phyloP scores from a whole-genome alignment of 2,797 vertebrate species.

The Mormyrops attenuatus region DNA sequence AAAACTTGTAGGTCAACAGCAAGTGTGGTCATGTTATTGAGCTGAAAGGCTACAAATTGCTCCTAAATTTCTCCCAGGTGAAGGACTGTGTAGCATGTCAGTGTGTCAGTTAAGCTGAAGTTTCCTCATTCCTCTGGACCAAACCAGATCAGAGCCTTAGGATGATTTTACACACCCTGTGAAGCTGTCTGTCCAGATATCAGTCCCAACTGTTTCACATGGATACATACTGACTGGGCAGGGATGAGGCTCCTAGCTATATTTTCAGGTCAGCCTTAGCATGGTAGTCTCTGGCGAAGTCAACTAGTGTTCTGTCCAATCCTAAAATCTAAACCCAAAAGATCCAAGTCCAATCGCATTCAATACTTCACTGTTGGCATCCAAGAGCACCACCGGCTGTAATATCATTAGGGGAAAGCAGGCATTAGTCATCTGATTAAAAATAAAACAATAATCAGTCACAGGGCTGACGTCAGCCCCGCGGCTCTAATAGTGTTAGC shows the following conservation, averaged over 20 bases:
- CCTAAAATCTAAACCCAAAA: not conserved
- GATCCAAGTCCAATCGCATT: not conserved
- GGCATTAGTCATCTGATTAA: slow-evolving; percentile 16
- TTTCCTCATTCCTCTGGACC: not conserved
- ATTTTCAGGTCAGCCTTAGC: not conserved
- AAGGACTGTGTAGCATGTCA: not conserved
- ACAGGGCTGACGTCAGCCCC: not conserved
- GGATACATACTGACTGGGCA: not conserved
- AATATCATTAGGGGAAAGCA: not conserved
- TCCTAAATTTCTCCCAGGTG: not conserved
- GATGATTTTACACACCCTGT: not conserved
- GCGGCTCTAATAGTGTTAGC: not conserved
- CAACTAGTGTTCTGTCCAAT: not conserved
- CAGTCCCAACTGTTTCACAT: not conserved
- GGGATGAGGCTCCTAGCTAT: not conserved
- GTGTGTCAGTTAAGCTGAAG: not conserved
- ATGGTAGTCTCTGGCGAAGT: not conserved
- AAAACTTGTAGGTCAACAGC: not conserved
- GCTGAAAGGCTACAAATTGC: not conserved
- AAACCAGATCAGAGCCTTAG: not conserved
- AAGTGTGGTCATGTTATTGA: not conserved
- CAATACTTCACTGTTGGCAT: slow-evolving; percentile 5
- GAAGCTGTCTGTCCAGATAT: not conserved
- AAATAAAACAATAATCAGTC: slow-evolving; percentile 14
- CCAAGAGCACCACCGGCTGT: not conserved